Percentiles rank a stretch among this genome's conserved stretches.
Conservation (phyloP, 92 coral and sea anemone species). For the Parazoanthus darwini region DNA sequence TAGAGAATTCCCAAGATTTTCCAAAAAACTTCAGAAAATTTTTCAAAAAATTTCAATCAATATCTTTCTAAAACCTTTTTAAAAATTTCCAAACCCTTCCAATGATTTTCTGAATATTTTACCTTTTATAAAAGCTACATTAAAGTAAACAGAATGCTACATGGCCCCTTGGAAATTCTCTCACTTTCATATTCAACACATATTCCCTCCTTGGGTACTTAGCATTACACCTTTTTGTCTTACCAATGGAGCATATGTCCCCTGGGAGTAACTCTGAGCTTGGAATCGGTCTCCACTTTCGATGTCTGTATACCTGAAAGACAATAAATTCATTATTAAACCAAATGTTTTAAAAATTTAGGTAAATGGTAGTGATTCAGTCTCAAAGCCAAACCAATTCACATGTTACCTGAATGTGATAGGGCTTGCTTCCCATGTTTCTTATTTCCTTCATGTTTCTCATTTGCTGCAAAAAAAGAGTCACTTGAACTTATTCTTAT, state of each 20-base stretch:
- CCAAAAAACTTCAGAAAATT: too few relatives aligned
- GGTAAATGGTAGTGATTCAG: background rate
- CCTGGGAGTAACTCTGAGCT: slow-evolving; percentile 96
- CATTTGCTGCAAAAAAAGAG: slow-evolving; percentile 72
- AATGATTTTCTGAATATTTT: too few relatives aligned
- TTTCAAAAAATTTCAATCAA: too few relatives aligned
- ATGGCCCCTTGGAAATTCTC: too few relatives aligned
- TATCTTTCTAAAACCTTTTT: too few relatives aligned
- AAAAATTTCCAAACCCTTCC: too few relatives aligned
- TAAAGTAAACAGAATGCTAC: too few relatives aligned
- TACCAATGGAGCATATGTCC: slow-evolving; percentile 95
- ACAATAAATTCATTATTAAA: background rate
- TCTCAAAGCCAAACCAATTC: background rate
- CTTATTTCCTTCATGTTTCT: slow-evolving; percentile 97
- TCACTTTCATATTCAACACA: too few relatives aligned
- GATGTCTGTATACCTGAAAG: slow-evolving; percentile 86
- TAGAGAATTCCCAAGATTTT: too few relatives aligned
- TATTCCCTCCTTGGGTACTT: too few relatives aligned
- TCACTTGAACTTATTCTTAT: too few relatives aligned
- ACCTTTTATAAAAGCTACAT: too few relatives aligned
- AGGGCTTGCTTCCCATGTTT: slow-evolving; percentile 93
- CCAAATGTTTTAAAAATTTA: background rate
- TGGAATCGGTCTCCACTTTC: slow-evolving; percentile 92
- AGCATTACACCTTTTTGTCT: background rate
- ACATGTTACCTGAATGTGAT: slow-evolving; percentile 76